phyloP scores from a whole-genome alignment of 2,113 vertebrate species.

The Osmerus eperlanus region DNA sequence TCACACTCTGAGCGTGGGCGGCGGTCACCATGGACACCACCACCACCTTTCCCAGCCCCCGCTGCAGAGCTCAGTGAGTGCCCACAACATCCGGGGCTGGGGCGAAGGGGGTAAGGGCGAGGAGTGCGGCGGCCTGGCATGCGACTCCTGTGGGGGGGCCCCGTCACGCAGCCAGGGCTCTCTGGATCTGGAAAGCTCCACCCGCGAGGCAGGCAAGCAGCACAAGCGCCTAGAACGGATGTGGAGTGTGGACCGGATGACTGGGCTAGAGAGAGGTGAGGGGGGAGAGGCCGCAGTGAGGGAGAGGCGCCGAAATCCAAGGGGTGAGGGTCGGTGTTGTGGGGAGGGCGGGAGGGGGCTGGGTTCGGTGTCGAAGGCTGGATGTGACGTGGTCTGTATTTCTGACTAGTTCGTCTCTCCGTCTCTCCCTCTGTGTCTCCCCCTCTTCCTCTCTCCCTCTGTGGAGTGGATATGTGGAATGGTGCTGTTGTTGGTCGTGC shows the following conservation, averaged over 20 bases:
- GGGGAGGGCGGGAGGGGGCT: constrained; percentile 27
- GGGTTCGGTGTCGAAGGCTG: constrained; percentile 57
- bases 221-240: constrained; percentile 89
- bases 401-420: constrained; percentile 58
- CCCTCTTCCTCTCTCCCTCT: constrained; percentile 72
- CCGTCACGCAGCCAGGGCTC: constrained; percentile 81
- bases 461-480: constrained; percentile 67
- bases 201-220: constrained; percentile 78
- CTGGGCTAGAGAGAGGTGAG: constrained; percentile 80
- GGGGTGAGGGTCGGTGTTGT: constrained; percentile 12
- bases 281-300: constrained; percentile 58
- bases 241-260: constrained; percentile 88
- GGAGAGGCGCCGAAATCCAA: constrained; percentile 56
- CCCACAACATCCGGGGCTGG: constrained; percentile 78
- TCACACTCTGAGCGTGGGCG: constrained; percentile 22
- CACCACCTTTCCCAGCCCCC: constrained; percentile 73
- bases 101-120: constrained; percentile 74
- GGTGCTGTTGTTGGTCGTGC: constrained; percentile 47
- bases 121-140: constrained; percentile 78
- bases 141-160: constrained; percentile 77
- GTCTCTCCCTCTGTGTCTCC: constrained; percentile 63
- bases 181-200: constrained; percentile 83
- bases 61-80: constrained; percentile 75
- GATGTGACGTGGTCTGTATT: constrained; percentile 68
- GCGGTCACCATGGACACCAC: constrained; percentile 59